Evolutionary conservation across 2,113 vertebrate species (phyloP), one percentile per base, ranked within the genome.

Genomic region (Hucho hucho): DNA sequence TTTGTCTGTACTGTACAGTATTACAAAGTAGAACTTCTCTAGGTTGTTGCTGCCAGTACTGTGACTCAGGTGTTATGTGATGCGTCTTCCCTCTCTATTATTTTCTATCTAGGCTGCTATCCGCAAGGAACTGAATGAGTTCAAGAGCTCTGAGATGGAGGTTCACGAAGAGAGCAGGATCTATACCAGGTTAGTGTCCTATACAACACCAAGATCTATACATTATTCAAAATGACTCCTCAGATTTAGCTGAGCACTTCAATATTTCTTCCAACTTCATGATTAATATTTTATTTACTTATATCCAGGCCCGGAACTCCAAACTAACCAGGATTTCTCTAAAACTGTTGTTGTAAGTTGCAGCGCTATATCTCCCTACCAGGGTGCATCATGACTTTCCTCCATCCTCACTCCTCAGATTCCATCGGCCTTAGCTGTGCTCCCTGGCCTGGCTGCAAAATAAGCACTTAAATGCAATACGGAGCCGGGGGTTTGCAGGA

Each of bases 111-210:
- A 99, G 97, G 97, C 97, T 59, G 97, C 97, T 81, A 99, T 99
- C 86, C 93, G 97, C 80, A 98, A 97, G 88, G 98, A 99, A 87
- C 89, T 99, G 65, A 99, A 99, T 22, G 97, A 99, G 75, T 99
- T 97, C 88, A 99, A 99, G 93, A 98, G 97, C 90, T 94, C 94
- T 32, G 98, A 99, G 91, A 99, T 99, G 98, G 96, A 96, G 80
- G 98, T 99, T 70, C 98, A 99, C 0, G 95, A 96, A 81, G 95
- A 98, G 0, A 99, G 98, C 94, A 95, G 91, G 87, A 95, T 97
- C 83, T 98, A 97, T 84, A 99, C 97, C n/a, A 94, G 98, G 98
- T 98, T 76, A 79, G 87, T 32, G 69, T 69, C 11, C 0, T 18
- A 28, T 9, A 32, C 64, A 11, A 43, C 37, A 43, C 9, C 37